Evolutionary conservation across 1,140 invertebrate species (phyloP), one percentile per base, ranked within the genome.

Genomic region (Drosophila trapezifrons): DNA sequence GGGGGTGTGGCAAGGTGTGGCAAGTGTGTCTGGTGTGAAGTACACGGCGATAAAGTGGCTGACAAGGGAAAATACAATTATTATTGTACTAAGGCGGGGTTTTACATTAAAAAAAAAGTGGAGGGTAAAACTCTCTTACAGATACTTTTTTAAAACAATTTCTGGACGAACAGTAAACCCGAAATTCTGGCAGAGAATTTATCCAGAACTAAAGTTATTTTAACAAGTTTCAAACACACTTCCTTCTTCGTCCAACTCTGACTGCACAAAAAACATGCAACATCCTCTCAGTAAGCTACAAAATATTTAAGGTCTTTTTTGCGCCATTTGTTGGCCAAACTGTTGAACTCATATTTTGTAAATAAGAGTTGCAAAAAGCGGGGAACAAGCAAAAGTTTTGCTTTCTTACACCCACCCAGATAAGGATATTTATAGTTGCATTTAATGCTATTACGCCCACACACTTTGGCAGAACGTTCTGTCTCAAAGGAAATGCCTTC

Each of bases 401-500:
- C 38, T 37, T 66, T 58, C 43, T 32, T 18, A n/a, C 38, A 42
- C 38, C 47, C 42, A 57, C 42, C 42, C 17, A 45, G 8, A 65
- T 22, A 58, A 42, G 17, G 13, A 51, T 66, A 77, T 55, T 57
- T 29, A 38, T 43, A 62, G 57, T 32, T 62, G 60, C 69, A 67
- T 74, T 78, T 78, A 73, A 79, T 63, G 51, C 57, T 47, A 38
- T 74, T 60, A 64, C 32, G 60, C 45, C 72, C 42, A 67, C n/a
- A 56, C 29, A 22, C 47, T 45, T 17, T 38, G 64, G 22, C 40
- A 54, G 17, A 32, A 58, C 17, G 43, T n/a, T 22, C 4, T 15
- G 51, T 62, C 71, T 79, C 80, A 70, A 65, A 71, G 80, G 76
- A 83, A 78, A 76, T 76, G 64, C 29, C 63, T 58, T 52, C 17